Conservation (phyloP, 2,113 vertebrate genomes). For the Meleagris gallopavo region DNA sequence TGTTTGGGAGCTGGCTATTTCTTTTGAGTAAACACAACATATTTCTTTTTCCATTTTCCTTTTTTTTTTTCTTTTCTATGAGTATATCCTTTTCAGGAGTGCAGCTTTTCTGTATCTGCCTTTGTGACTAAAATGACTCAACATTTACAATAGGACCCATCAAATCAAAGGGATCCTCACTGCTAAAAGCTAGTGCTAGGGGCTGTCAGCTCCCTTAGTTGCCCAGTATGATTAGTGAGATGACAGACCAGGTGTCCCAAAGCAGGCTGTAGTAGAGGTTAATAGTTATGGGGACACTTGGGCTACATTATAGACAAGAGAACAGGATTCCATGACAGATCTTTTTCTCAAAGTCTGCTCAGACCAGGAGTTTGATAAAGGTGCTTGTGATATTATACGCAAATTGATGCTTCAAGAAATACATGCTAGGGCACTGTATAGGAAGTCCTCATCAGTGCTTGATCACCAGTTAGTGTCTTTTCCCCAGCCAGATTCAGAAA, state of each 20-base stretch:
- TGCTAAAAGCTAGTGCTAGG: neutral
- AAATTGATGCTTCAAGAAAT: neutral
- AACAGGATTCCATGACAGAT: rapidly evolving
- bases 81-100: neutral
- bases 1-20: neutral
- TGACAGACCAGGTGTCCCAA: neutral
- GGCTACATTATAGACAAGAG: neutral
- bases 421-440: neutral
- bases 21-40: neutral
- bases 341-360: neutral
- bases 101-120: neutral
- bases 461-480: neutral
- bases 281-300: rapidly evolving
- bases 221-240: neutral
- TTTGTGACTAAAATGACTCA: neutral
- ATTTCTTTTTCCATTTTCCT: neutral
- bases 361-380: neutral
- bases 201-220: neutral
- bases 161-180: neutral
- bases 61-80: neutral
- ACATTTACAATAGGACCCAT: neutral
- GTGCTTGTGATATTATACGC: rapidly evolving
- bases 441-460: neutral
- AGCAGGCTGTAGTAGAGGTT: neutral
- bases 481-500: neutral